phyloP scores from a whole-genome alignment of 2,888 invertebrate genomes.

The Cheilosia grossa region DNA sequence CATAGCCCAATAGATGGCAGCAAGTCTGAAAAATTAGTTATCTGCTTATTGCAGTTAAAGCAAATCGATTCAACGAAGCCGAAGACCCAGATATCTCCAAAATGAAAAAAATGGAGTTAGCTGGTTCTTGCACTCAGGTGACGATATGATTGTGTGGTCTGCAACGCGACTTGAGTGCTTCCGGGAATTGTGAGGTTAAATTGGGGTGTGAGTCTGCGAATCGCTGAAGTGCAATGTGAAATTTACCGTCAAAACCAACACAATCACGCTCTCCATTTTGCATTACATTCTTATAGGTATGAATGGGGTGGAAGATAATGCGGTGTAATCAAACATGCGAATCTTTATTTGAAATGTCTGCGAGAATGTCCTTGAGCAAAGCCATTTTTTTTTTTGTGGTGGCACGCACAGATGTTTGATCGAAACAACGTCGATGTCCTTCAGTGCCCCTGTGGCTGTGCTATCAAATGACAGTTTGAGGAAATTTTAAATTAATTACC shows the following conservation, averaged over 20 bases:
- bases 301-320: not conserved
- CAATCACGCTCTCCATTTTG: too few relatives aligned
- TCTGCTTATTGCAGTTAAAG: too few relatives aligned
- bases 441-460: not conserved
- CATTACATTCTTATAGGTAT: too few relatives aligned
- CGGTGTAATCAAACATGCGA: constrained; percentile 1
- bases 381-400: not conserved
- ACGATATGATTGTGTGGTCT: too few relatives aligned
- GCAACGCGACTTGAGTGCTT: not conserved
- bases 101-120: too few relatives aligned
- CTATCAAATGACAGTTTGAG: not conserved
- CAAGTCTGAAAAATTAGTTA: too few relatives aligned
- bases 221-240: not conserved
- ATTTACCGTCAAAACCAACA: constrained; percentile 1
- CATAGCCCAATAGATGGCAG: too few relatives aligned
- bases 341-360: constrained; percentile 6
- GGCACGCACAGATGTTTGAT: not conserved
- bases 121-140: too few relatives aligned
- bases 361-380: not conserved
- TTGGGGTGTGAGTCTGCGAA: not conserved
- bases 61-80: too few relatives aligned
- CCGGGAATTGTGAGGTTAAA: not conserved
- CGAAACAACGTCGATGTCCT: not conserved
- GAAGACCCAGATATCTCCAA: too few relatives aligned
- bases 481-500: constrained; percentile 18